Evolutionary conservation across 1,140 invertebrate genomes (phyloP), one percentile per base, ranked within the genome.

Genomic region (Drosophila santomea): DNA sequence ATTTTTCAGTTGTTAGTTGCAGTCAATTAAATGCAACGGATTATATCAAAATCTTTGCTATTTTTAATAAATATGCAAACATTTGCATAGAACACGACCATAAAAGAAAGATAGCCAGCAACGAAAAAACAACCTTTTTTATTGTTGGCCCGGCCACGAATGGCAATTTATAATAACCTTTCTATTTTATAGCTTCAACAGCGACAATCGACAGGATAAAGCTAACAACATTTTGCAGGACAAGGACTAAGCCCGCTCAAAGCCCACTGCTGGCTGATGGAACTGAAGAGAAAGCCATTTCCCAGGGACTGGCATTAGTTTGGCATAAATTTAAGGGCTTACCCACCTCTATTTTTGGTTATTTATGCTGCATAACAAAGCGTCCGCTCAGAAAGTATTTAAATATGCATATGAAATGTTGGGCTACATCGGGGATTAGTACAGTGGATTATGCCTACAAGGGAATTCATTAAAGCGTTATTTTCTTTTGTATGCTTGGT

Each of bases 1-100:
- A 55, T 74, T 76, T 82, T 64, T 52, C 35, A 48, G 61, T 52
- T 74, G 74, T 67, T 84, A 84, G 80, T 78, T 75, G 61, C 82
- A 86, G 83, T 86, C 83, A 86, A 86, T 86, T 86, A 86, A 86
- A 88, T 83, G 71, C 83, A 75, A 47, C 41, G 83, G 83, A 86
- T 86, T 86, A 88, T 76, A 75, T 61, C 66, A 76, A 82, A 86
- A 73, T 88, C 75, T 69, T 82, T 88, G 71, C 62, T 68, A 68
- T 88, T 88, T 88, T 86, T 86, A 69, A 82, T 86, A 82, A 82
- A 82, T 88, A 78, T 51, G 51, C 78, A 78, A 86, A 81, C 64
- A 82, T 85, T 85, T 85, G 64, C 78, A 78, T 71, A 78, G 78
- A 74, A 74, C 74, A 66, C 41, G 47, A 41, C 23, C 59, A 52